Evolutionary conservation across 2,888 invertebrate species (phyloP), one percentile per base, ranked within the genome.

Genomic region (Teleogryllus oceanicus): DNA sequence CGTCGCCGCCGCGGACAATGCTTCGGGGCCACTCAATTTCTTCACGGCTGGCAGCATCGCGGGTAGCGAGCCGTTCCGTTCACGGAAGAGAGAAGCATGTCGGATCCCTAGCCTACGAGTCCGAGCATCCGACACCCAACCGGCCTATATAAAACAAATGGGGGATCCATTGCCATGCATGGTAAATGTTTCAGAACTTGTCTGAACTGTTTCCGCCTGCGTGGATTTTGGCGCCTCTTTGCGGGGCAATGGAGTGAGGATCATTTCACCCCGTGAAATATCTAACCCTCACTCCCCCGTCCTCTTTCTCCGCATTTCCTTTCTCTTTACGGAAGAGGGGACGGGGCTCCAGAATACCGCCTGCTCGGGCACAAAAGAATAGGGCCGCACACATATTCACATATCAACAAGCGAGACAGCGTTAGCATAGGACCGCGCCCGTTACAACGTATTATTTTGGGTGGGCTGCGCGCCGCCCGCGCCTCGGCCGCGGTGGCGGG

Each of bases 141-240:
- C 78, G 74, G 75, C 75, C 50, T 62, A 77, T 62, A 37, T 51
- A 77, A 78, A 80, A 80, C 79, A 81, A 80, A 81, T 80, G 80
- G 77, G 62, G 62, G 77, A 77, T 79, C 79, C 79, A 81, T 79
- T 79, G 81, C 77, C 79, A 81, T 79, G 81, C 80, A 81, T 82
- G 80, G 82, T 79, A 82, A 82, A 81, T 81, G 82, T 82, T 81
- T 82, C 77, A 79, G 78, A 79, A 82, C 78, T 80, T 81, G 79
- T 79, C 81, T 50, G 37, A 81, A 80, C 78, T 81, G 81, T 80
- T 82, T 82, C 82, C 82, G 78, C 78, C 75, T 74, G 78, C 76
- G 79, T 82, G 81, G 77, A 77, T 82, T 79, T 81, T 82, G 82
- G 82, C 82, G 80, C 80, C 82, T 81, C 82, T 82, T 81, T 81